These are phyloP conservation scores for Ariopsis seemanni DNA, from an alignment of 2,113 vertebrate species.

Conservation along the genomic window DNA sequence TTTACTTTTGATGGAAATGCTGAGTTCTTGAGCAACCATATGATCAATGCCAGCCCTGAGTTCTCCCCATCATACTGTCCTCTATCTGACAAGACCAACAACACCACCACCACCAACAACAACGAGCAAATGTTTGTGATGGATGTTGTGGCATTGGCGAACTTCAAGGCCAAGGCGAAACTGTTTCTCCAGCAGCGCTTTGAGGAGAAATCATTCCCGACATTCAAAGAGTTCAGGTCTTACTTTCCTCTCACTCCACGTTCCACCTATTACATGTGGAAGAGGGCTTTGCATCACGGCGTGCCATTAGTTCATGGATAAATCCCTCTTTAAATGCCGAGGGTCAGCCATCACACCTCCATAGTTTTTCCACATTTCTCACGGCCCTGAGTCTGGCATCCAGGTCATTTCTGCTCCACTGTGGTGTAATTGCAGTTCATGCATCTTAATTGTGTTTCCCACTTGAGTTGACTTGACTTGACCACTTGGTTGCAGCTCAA, in stretches of 20 bases:
- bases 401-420: conserved; percentile 24
- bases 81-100: conserved; percentile 54
- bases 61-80: conserved; percentile 55
- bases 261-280: conserved; percentile 99
- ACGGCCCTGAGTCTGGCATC: not conserved
- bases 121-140: conserved; percentile 78
- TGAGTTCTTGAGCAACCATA: not conserved
- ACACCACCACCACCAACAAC: conserved; percentile 46
- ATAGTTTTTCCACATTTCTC: conserved; percentile 14
- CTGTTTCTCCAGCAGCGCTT: conserved; percentile 92
- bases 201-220: conserved; percentile 90
- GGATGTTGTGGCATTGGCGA: conserved; percentile 85
- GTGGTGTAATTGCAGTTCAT: conserved; percentile 51
- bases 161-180: conserved; percentile 95
- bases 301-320: conserved; percentile 86
- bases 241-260: conserved; percentile 90
- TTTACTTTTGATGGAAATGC: conserved; percentile 50
- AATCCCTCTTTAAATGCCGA: conserved; percentile 38
- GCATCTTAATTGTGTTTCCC: conserved; percentile 53
- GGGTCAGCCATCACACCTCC: too few relatives aligned
- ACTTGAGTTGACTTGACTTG: conserved; percentile 38
- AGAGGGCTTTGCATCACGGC: conserved; percentile 88
- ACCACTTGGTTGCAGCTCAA: conserved; percentile 58
- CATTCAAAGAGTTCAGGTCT: conserved; percentile 91
- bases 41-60: conserved; percentile 33